Evolutionary conservation across 2,113 vertebrate species (phyloP).

Genomic region (Brachyistius frenatus): DNA sequence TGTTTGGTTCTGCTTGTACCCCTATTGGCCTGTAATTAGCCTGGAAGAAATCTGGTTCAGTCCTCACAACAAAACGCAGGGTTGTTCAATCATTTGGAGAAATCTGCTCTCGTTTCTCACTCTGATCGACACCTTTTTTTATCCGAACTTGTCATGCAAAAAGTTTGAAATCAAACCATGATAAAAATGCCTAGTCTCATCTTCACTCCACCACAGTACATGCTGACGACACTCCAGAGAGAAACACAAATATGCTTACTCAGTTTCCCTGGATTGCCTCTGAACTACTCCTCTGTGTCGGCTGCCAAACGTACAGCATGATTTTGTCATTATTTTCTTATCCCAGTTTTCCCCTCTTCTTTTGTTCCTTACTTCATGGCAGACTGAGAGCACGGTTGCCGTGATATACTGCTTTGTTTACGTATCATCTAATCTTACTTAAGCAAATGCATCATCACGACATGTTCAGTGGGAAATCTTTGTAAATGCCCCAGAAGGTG

Average conservation of each 20-base stretch:
- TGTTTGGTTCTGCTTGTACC: slow-evolving; percentile 58
- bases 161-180: slow-evolving; percentile 10
- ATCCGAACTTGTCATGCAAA: neutral
- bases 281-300: slow-evolving; percentile 43
- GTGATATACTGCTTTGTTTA: slow-evolving; percentile 71
- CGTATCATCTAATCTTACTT: slow-evolving; percentile 53
- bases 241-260: slow-evolving; percentile 60
- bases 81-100: slow-evolving; percentile 31
- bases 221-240: slow-evolving; percentile 42
- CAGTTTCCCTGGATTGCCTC: slow-evolving; percentile 62
- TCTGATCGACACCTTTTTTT: neutral
- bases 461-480: slow-evolving; percentile 51
- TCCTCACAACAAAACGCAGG: slow-evolving; percentile 40
- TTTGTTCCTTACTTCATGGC: slow-evolving; percentile 2
- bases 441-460: slow-evolving; percentile 57
- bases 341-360: slow-evolving; percentile 28
- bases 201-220: slow-evolving; percentile 8
- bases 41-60: slow-evolving; percentile 47
- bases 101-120: slow-evolving; percentile 39
- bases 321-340: slow-evolving; percentile 66
- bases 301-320: slow-evolving; percentile 70
- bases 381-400: slow-evolving; percentile 38
- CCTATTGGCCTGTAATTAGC: slow-evolving; percentile 76
- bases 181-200: slow-evolving; percentile 13
- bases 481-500: slow-evolving; percentile 57